Conservation (phyloP, 1,140 invertebrate species). For the Cydia amplana region DNA sequence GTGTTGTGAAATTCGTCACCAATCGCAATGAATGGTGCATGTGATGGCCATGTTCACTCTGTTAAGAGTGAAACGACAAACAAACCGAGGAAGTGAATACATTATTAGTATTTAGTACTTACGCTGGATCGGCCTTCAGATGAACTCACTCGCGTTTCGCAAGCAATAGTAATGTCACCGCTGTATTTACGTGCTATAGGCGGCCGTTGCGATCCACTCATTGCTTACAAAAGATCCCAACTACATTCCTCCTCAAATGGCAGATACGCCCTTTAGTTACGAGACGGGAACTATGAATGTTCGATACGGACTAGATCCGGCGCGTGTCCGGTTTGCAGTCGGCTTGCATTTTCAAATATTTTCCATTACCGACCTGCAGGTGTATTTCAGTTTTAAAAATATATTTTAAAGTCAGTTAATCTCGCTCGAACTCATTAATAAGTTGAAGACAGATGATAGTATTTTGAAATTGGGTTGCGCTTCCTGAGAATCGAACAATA, state of each 20-base stretch:
- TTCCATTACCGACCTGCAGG: slow-evolving; percentile 46
- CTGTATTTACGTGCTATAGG: slow-evolving; percentile 13
- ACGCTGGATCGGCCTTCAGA: too few relatives aligned
- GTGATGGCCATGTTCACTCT: too few relatives aligned
- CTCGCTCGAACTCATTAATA: too few relatives aligned
- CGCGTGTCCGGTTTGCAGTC: slow-evolving; percentile 42
- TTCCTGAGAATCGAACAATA: too few relatives aligned
- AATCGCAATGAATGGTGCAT: too few relatives aligned
- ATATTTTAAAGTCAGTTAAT: too few relatives aligned
- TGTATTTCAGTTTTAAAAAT: slow-evolving; percentile 37
- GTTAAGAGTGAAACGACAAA: too few relatives aligned
- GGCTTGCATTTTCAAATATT: slow-evolving; percentile 47
- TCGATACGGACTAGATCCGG: slow-evolving; percentile 45
- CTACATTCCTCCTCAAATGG: background rate
- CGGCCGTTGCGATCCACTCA: background rate
- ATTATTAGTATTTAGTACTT: too few relatives aligned
- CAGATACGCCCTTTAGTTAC: background rate
- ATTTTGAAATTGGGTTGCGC: too few relatives aligned
- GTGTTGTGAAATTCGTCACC: too few relatives aligned
- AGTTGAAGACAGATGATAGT: too few relatives aligned
- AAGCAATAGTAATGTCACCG: background rate
- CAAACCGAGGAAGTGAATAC: too few relatives aligned
- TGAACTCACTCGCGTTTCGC: background rate
- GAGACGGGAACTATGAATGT: slow-evolving; percentile 43
- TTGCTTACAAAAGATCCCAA: background rate